Base-by-base conservation (phyloP, 2,797 vertebrate species). In the Gymnoscopelus microlampas region DNA sequence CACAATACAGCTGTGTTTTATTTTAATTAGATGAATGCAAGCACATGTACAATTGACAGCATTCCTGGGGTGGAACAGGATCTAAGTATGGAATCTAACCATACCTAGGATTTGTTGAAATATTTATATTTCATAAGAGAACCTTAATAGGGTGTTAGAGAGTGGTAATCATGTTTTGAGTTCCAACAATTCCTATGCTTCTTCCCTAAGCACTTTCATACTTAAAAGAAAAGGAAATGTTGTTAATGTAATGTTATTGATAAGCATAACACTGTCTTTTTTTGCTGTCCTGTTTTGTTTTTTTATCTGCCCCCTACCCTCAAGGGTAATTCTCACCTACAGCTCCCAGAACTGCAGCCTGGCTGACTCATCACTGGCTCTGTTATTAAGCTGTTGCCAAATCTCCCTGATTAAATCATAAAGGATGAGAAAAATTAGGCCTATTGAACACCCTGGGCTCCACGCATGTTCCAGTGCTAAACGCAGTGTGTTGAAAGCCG, bases 331-430 rank as follows among this genome's bases (percentile, higher is more conserved):
- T 93, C 90, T 93, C 90, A 92, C 91, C 90, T 93, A 88, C 79
- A 90, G 85, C 87, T 92, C 86, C 89, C 87, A 86, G 91, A 89
- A 86, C 88, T 89, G 88, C 88, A 86, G 89, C 88, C 81, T 83
- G 88, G 84, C 91, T 94, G 93, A 93, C 91, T 94, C 92, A 93
- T 93, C 85, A 77, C 87, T 86, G 84, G 89, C 86, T 88, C 88
- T 83, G 80, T 93, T 90, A 92, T 93, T 91, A 93, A 86, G 83
- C 77, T 85, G 82, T 87, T 90, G 91, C 89, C 91, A 93, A 90
- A 91, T 89, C 80, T 89, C 81, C 80, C 83, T 92, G 89, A 93
- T 93, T 92, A 90, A 92, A 92, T 92, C 86, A 90, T 89, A 92
- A 89, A 87, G 82, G 83, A 88, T 74, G 68, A 85, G 70, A 84